Conservation (phyloP, 2,888 invertebrate species). For the Tethea ocularis region DNA sequence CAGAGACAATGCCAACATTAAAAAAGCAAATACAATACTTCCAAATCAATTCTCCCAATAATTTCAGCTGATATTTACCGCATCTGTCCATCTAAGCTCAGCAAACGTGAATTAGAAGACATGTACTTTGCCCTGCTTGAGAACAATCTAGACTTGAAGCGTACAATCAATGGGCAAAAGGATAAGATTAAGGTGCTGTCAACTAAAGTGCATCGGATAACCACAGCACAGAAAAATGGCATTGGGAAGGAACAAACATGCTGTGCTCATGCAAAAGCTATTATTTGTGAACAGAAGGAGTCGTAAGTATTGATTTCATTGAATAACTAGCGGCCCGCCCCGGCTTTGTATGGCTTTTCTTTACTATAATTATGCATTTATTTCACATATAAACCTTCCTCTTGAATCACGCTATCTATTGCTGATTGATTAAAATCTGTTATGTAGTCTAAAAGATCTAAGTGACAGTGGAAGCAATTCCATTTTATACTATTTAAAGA, state of each 20-base stretch:
- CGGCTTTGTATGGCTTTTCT: too few species aligned
- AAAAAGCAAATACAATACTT: too few species aligned
- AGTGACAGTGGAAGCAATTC: too few species aligned
- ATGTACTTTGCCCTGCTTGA: constrained; percentile 85
- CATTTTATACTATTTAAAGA: too few species aligned
- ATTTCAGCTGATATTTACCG: constrained; percentile 46
- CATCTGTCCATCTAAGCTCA: constrained; percentile 79
- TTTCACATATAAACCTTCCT: too few species aligned
- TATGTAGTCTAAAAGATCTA: too few species aligned
- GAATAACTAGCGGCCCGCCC: too few species aligned
- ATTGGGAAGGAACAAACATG: constrained; percentile 48
- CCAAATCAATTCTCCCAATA: not conserved
- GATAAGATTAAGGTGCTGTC: constrained; percentile 71
- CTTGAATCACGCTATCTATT: too few species aligned
- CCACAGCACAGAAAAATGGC: constrained; percentile 40
- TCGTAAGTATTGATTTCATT: constrained; percentile 59
- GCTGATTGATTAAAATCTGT: too few species aligned
- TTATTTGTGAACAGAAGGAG: constrained; percentile 60
- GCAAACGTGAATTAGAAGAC: constrained; percentile 86
- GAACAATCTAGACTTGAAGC: constrained; percentile 85
- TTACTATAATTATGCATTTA: too few species aligned
- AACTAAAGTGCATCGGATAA: constrained; percentile 60
- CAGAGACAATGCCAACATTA: too few species aligned
- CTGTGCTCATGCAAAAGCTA: constrained; percentile 46
- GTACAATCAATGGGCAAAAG: constrained; percentile 83